These are phyloP conservation scores for Loris lydekkerianus DNA, from an alignment of 2,797 vertebrate genomes.

Conservation along the genomic window DNA sequence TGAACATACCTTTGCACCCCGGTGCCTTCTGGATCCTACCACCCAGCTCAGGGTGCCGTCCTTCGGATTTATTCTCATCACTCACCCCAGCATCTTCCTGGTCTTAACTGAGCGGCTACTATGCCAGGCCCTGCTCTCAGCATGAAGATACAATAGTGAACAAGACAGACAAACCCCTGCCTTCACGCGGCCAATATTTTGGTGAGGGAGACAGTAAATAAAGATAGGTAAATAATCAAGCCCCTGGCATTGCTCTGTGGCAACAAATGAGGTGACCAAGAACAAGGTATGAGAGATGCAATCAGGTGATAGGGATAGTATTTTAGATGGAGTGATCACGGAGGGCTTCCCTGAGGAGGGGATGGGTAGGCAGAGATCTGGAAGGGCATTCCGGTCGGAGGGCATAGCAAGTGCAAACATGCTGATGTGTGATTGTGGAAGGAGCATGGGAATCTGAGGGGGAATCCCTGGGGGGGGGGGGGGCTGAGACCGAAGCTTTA, in stretches of 20 bases:
- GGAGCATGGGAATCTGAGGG: not conserved
- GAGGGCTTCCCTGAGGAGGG: conserved; percentile 40
- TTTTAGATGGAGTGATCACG: not conserved
- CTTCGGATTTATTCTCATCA: accelerated
- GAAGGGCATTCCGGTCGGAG: not conserved
- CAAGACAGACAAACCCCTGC: not conserved
- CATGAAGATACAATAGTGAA: not conserved
- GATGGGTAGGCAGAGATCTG: not conserved
- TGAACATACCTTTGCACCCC: not conserved
- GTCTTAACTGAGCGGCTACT: not conserved
- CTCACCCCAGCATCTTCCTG: too few species aligned
- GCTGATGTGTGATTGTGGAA: not conserved
- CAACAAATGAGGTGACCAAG: not conserved
- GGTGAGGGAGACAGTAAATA: not conserved
- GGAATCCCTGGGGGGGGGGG: not conserved
- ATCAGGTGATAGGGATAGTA: not conserved
- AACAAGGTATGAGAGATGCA: not conserved
- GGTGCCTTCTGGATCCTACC: too few species aligned
- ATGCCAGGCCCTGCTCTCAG: too few species aligned
- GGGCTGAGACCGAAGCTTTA: not conserved
- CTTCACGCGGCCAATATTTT: not conserved
- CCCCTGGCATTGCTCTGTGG: accelerated
- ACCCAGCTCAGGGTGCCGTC: accelerated
- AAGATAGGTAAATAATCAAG: not conserved
- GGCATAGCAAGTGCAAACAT: not conserved